Conservation (phyloP, 1,140 invertebrate genomes). For the Episyrphus balteatus region DNA sequence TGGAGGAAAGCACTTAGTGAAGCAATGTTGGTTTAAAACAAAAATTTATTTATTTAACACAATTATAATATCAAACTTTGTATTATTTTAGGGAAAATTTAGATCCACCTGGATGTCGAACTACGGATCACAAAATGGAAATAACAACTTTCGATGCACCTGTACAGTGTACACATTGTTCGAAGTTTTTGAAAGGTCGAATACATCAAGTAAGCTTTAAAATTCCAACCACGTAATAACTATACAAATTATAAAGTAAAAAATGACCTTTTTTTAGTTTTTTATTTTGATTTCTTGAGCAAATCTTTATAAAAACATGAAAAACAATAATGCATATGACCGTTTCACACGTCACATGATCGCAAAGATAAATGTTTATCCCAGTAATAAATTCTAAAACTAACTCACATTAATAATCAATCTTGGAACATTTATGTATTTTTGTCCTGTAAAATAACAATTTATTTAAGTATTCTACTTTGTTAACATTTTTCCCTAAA, state of each 20-base stretch:
- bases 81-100: conserved; percentile 66
- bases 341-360: too few relatives aligned
- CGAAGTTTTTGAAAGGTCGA: conserved; percentile 79
- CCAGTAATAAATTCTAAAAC: too few relatives aligned
- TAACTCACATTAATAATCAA: too few relatives aligned
- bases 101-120: conserved; percentile 61
- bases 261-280: background rate
- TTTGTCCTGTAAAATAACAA: too few relatives aligned
- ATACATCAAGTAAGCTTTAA: conserved; percentile 42
- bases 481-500: too few relatives aligned
- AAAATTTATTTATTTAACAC: background rate
- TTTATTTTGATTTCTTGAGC: background rate
- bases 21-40: conserved; percentile 62
- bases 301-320: background rate
- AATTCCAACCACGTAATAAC: too few relatives aligned
- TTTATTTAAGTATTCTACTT: too few relatives aligned
- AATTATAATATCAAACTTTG: conserved; percentile 4
- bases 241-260: too few relatives aligned
- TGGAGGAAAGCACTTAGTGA: conserved; percentile 89
- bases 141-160: conserved; percentile 79
- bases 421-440: too few relatives aligned
- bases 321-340: too few relatives aligned
- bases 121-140: conserved; percentile 76
- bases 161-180: conserved; percentile 68
- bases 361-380: too few relatives aligned